phyloP scores from a whole-genome alignment of 2,797 vertebrate genomes.

The Garrulus glandarius region DNA sequence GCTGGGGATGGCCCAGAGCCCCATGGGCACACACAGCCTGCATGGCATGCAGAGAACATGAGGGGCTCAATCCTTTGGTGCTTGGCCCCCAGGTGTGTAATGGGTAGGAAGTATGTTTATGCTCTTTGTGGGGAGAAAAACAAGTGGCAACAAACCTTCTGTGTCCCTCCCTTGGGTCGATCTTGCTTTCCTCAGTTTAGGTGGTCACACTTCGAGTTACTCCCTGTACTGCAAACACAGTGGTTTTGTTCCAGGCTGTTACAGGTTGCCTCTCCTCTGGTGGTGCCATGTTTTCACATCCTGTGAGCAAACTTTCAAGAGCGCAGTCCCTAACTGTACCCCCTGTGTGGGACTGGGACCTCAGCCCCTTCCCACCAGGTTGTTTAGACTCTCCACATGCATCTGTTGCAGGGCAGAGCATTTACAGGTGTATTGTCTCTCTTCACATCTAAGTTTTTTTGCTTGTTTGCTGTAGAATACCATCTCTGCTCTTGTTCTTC shows the following conservation, averaged over 20 bases:
- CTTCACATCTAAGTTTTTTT: neutral
- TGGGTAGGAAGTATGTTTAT: fast-evolving
- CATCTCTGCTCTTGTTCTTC: neutral
- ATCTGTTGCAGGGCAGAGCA: neutral
- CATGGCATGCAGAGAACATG: fast-evolving
- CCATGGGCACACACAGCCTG: fast-evolving
- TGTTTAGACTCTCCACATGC: neutral
- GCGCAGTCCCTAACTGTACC: fast-evolving
- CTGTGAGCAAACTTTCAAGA: fast-evolving
- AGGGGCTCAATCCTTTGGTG: neutral
- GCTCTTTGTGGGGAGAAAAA: neutral
- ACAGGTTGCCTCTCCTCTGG: neutral
- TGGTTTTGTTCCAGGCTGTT: neutral
- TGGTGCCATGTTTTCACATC: neutral
- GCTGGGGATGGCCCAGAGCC: neutral
- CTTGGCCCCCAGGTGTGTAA: neutral
- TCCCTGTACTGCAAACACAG: neutral
- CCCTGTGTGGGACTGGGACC: neutral
- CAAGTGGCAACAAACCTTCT: neutral
- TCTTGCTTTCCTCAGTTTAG: neutral
- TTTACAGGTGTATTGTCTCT: neutral
- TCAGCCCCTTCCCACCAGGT: neutral
- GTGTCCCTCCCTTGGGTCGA: fast-evolving
- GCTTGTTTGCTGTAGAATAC: neutral
- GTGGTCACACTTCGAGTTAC: neutral